A percentile compares a stretch with the other conserved stretches of the same genome.
Evolutionary conservation across 2,888 invertebrate genomes (phyloP).

Genomic region (Poecilobothrus nobilitatus): DNA sequence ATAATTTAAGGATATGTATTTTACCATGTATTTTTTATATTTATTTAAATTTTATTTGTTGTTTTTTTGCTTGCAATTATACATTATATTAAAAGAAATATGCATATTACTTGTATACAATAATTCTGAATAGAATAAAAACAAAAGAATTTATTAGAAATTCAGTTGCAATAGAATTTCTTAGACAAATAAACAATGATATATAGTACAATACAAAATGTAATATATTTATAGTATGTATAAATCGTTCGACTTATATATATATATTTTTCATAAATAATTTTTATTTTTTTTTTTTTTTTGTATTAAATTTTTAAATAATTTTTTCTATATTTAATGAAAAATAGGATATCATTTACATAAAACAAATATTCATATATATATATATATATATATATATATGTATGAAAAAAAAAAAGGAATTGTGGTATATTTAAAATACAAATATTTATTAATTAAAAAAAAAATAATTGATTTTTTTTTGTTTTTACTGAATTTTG

Average conservation of each 20-base stretch:
- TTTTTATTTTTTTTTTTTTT: conserved; percentile 22
- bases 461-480: neutral
- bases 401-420: conserved; percentile 21
- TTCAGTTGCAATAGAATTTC: conserved; percentile 1
- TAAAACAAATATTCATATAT: conserved; percentile 15
- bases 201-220: conserved; percentile 22
- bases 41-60: too few species aligned
- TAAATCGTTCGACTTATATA: too few species aligned
- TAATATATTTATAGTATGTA: conserved; percentile 19
- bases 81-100: too few species aligned
- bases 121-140: too few species aligned
- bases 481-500: neutral
- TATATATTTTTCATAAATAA: neutral
- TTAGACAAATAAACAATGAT: conserved; percentile 7
- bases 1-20: too few species aligned
- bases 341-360: neutral
- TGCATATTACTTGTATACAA: too few species aligned
- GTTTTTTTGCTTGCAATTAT: too few species aligned
- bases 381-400: conserved; percentile 23
- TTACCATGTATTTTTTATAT: too few species aligned
- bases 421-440: conserved; percentile 2
- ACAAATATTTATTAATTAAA: conserved; percentile 1
- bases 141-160: neutral
- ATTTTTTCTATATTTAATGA: too few species aligned
- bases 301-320: conserved; percentile 22